Evolutionary conservation across 2,888 invertebrate genomes (phyloP).

Genomic region (Marasmarcha lunaedactyla): DNA sequence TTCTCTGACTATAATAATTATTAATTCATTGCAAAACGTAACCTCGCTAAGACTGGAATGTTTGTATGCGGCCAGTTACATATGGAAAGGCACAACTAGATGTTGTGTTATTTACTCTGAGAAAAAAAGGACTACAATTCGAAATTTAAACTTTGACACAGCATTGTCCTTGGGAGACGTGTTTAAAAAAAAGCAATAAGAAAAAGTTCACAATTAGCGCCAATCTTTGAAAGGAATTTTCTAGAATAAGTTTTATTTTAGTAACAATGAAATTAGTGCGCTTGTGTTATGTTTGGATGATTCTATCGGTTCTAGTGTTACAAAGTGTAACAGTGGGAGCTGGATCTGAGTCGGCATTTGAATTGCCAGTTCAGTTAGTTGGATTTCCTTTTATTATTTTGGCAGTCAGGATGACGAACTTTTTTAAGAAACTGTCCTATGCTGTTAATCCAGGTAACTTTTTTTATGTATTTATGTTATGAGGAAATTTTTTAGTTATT

Average conservation of each 20-base stretch:
- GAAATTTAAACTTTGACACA: too few species aligned
- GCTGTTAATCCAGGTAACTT: conserved; percentile 47
- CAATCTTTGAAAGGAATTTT: neutral
- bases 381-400: conserved; percentile 87
- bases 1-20: conserved; percentile 27
- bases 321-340: conserved; percentile 42
- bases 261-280: conserved; percentile 42
- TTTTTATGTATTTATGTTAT: too few species aligned
- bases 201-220: too few species aligned
- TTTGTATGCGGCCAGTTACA: neutral
- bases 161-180: too few species aligned
- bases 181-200: too few species aligned
- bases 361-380: conserved; percentile 83
- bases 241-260: conserved; percentile 3
- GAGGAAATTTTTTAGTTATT: neutral
- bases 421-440: conserved; percentile 85
- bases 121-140: neutral
- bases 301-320: conserved; percentile 38
- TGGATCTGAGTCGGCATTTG: conserved; percentile 32
- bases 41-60: neutral
- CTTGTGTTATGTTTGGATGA: conserved; percentile 40
- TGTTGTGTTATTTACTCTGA: neutral
- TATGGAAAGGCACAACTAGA: neutral
- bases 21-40: conserved; percentile 34
- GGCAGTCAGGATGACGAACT: conserved; percentile 84